Percentiles rank a stretch among this genome's conserved stretches.
Evolutionary conservation across 2,113 vertebrate species (phyloP).

Genomic region (Collichthys lucidus): DNA sequence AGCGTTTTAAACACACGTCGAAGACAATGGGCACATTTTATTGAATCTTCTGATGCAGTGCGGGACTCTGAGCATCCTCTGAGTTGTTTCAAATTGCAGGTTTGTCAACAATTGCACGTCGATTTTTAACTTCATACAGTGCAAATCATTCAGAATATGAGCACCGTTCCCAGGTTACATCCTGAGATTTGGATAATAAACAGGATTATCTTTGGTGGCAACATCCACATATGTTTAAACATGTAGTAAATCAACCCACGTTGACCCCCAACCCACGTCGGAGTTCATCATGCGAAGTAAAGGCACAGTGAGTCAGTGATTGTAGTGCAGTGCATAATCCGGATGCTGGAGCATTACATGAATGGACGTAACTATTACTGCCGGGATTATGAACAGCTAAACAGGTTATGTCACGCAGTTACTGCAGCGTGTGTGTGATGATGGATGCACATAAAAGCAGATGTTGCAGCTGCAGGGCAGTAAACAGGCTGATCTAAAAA

Average conservation of each 20-base stretch:
- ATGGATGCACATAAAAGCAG: neutral
- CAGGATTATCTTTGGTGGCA: neutral
- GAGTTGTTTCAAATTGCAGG: too few species aligned
- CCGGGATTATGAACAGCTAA: neutral
- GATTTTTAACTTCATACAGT: too few species aligned
- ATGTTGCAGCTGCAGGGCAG: neutral
- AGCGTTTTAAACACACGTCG: neutral
- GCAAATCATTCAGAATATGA: too few species aligned
- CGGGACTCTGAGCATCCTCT: too few species aligned
- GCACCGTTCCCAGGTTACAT: too few species aligned
- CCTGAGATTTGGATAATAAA: neutral
- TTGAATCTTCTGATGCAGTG: neutral
- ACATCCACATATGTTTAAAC: neutral
- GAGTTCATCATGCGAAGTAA: neutral
- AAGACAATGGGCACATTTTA: neutral
- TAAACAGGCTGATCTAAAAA: neutral
- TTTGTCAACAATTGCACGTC: too few species aligned
- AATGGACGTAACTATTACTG: neutral
- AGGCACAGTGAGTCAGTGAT: neutral
- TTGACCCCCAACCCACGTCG: neutral
- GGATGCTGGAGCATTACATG: conserved; percentile 3
- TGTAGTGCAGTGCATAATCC: conserved; percentile 9
- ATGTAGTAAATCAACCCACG: too few species aligned
- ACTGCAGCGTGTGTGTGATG: neutral
- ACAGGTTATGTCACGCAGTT: neutral